Percentiles rank a stretch among this genome's conserved stretches.
Evolutionary conservation across 2,888 invertebrate species (phyloP).

Genomic region (Xanthostigma xanthostigma): DNA sequence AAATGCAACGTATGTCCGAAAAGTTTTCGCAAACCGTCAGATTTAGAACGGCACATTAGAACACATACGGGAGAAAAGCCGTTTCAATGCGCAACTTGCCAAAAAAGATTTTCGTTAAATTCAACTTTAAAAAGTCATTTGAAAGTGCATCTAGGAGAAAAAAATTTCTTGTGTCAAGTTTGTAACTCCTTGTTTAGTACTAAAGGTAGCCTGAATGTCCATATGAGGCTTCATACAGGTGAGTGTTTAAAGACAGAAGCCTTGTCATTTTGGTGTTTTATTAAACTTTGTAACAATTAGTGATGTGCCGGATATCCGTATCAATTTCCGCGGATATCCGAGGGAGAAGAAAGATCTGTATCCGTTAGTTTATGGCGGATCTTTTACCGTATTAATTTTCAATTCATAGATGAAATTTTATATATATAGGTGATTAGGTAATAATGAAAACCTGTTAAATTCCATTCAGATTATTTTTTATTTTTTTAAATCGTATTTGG

Average conservation of each 20-base stretch:
- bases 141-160: conserved; percentile 37
- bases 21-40: conserved; percentile 51
- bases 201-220: conserved; percentile 48
- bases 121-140: conserved; percentile 47
- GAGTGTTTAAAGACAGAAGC: conserved; percentile 7
- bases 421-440: no score
- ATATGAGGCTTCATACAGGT: conserved; percentile 50
- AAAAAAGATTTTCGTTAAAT: conserved; percentile 44
- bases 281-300: conserved; percentile 1
- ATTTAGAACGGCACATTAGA: conserved; percentile 46
- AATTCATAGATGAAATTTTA: no score
- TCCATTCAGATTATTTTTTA: no score
- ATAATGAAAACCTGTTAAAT: no score
- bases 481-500: no score
- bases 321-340: no score
- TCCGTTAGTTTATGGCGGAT: no score
- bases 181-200: conserved; percentile 47
- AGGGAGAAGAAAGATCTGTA: no score
- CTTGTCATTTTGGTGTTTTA: neutral
- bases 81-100: conserved; percentile 37
- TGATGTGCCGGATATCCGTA: no score
- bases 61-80: conserved; percentile 57
- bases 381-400: no score
- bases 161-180: conserved; percentile 42
- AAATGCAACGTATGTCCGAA: conserved; percentile 42